Base-by-base conservation (phyloP, 1,140 invertebrate genomes). In the Rhynchophorus ferrugineus region DNA sequence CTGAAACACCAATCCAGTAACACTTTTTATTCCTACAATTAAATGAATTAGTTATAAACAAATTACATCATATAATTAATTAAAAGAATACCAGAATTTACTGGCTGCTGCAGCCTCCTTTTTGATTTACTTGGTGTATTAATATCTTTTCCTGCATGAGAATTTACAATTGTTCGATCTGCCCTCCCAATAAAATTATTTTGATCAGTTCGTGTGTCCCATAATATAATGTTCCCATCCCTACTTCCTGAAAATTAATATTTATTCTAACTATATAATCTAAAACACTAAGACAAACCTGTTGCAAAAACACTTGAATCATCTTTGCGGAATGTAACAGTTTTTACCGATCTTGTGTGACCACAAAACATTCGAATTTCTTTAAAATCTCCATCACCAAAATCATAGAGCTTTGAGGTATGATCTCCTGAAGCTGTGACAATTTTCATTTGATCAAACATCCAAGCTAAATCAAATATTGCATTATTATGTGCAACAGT, bases 401-500 rank as follows among this genome's bases (percentile, higher is more conserved):
- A 70, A 67, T 91, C 84, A 82, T 86, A 89, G 0, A 93, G 68
- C 37, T 77, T 72, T 0, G 83, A 82, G 0, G 83, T 84, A 61
- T 91, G 87, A 69, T 95, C 90, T 3, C 88, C 89, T 44, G 89
- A 89, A 1, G 81, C 89, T 37, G 87, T 90, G 3, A 93, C 78
- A 24, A 93, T 74, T 58, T 83, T 83, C 68, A 82, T 77, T 54
- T 85, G 75, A 1, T 77, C 72, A 3, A 83, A 81, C 69, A 85
- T 81, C 90, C 91, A 95, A 5, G 84, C 81, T 36, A 93, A 61
- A 69, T 95, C 91, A 71, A 92, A 93, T 13, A 93, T 84, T 11
- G 89, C 89, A 78, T 93, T 93, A 56, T 77, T 77, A 68, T 95
- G 91, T 36, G 85, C 87, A 63, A 82, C 70, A 35, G 73, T 70